These are phyloP conservation scores for Mus pahari DNA, from an alignment of 2,113 vertebrate genomes.

Conservation along the genomic window DNA sequence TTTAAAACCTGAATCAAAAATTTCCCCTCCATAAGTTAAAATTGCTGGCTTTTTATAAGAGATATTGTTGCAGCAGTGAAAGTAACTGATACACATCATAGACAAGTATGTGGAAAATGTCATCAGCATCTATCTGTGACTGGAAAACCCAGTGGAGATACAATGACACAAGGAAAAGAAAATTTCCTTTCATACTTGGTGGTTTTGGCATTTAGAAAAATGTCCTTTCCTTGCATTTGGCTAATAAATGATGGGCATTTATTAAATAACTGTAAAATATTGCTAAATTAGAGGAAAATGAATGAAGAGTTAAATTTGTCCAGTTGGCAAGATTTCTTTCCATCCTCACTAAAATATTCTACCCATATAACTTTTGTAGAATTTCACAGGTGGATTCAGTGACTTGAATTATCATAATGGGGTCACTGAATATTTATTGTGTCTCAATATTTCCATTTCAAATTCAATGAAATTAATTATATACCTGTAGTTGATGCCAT, in stretches of 20 bases:
- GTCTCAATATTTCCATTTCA: slow-evolving; percentile 58
- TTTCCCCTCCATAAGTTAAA: not conserved
- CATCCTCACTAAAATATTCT: not conserved
- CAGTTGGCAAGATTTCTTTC: not conserved
- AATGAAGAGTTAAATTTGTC: not conserved
- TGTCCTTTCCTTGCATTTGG: not conserved
- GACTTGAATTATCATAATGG: not conserved
- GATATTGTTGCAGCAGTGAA: not conserved
- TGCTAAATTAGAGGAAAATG: not conserved
- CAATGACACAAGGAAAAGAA: not conserved
- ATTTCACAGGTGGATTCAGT: not conserved
- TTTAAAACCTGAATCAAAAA: not conserved
- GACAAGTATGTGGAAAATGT: too few species aligned
- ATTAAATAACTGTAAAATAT: not conserved
- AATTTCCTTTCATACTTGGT: too few species aligned
- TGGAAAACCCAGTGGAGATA: not conserved
- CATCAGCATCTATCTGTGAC: not conserved
- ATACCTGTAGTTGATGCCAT: not conserved
- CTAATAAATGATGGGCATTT: not conserved
- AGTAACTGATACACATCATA: not conserved
- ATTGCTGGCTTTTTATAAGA: not conserved
- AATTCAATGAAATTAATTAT: slow-evolving; percentile 62
- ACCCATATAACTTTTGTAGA: not conserved
- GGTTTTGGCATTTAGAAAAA: not conserved
- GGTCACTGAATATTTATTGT: slow-evolving; percentile 34